Base-by-base conservation (phyloP, 1,140 invertebrate species). In the Drosophila bipectinata region DNA sequence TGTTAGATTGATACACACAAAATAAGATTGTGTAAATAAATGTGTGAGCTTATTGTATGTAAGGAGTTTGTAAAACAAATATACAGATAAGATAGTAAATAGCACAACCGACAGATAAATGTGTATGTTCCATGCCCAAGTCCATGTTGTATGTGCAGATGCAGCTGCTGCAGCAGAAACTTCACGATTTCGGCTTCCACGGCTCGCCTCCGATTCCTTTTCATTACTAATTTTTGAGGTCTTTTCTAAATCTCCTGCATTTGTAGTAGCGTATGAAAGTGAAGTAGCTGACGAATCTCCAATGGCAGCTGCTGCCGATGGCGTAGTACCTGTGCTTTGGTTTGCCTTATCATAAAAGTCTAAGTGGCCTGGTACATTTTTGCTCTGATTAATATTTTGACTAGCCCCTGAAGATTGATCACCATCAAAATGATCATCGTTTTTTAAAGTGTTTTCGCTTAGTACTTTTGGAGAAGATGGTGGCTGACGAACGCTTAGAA, bases 41-140 rank as follows among this genome's bases (percentile, higher is more conserved):
- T 96, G 96, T 3, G 96, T 96, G 54, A 95, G 94, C 78, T 96
- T 96, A 85, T 96, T 96, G 92, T 96, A 96, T 26, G 95, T 94
- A 10, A 97, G 94, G 37, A 97, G 94, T 89, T 96, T 96, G 84
- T 96, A 96, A 26, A 97, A 95, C 1, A 96, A 97, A 87, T 95
- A 97, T 1, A 97, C 93, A 0, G 96, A 96, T 73, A 98, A 92
- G 7, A 97, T 92, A 0, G 96, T 95, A 84, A 98, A 98, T 74
- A 97, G 93, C 10, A 95, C 94, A 0, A 96, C 97, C 0, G 96
- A 95, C 9, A 96, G 90, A 92, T 98, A 98, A 1, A 98, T 95
- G 82, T 98, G 97, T 10, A 98, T 93, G 72, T 97, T 96, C 97
- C 97, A 98, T 1, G 96, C 96, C 75, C 97, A 95, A 0, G 94